Evolutionary conservation across 2,888 invertebrate genomes (phyloP).

Genomic region (Cacoxenus indagator): DNA sequence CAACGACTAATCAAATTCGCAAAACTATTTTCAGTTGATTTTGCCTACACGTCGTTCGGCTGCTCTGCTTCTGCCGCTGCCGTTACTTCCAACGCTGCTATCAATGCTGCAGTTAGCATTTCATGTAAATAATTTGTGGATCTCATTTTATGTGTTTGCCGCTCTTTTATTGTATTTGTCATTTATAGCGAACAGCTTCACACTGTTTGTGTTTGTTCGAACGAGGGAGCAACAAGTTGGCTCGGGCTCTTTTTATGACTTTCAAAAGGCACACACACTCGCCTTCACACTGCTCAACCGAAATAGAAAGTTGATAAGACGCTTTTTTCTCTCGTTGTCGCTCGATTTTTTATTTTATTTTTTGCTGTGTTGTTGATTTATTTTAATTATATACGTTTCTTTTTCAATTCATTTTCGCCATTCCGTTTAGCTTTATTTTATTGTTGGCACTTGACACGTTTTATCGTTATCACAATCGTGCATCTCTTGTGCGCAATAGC

Average conservation of each 20-base stretch:
- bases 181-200: neutral
- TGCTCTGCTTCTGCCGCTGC: too few species aligned
- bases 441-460: constrained; percentile 5
- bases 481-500: neutral
- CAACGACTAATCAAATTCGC: too few species aligned
- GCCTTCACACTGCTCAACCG: neutral
- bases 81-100: too few species aligned
- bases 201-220: neutral
- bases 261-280: neutral
- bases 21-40: too few species aligned
- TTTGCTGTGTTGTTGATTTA: neutral
- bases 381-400: neutral
- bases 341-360: neutral
- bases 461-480: neutral
- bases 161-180: neutral
- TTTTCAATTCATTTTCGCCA: neutral
- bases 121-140: neutral
- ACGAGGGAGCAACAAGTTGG: neutral
- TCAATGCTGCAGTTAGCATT: too few species aligned
- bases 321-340: neutral
- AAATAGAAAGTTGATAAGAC: constrained; percentile 16
- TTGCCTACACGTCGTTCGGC: too few species aligned
- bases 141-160: neutral
- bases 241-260: neutral
- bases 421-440: neutral